A percentile compares a stretch with the other conserved stretches of the same genome.
Conservation (phyloP, 2,113 vertebrate species). For the Ctenodactylus gundi region DNA sequence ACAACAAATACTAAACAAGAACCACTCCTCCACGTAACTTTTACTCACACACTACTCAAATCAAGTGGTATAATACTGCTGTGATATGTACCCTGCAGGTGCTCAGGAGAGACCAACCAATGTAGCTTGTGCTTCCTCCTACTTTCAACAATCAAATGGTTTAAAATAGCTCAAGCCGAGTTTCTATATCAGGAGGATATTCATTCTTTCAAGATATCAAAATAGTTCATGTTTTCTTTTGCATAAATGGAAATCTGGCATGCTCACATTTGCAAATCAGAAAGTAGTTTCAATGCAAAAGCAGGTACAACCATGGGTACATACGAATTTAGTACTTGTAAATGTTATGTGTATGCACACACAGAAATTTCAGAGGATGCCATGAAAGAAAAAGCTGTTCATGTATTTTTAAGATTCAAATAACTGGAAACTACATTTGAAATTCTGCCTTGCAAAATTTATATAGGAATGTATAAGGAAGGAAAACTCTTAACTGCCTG, state of each 20-base stretch:
- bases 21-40: not conserved
- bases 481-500: not conserved
- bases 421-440: not conserved
- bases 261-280: slow-evolving; percentile 1
- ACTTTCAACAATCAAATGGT: not conserved
- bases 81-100: not conserved
- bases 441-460: slow-evolving; percentile 42
- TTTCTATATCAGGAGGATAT: not conserved
- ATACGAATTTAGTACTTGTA: not conserved
- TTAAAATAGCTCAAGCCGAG: not conserved
- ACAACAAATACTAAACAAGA: not conserved
- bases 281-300: slow-evolving; percentile 2
- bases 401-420: slow-evolving; percentile 33
- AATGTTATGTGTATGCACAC: slow-evolving; percentile 11
- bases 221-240: slow-evolving; percentile 8
- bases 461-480: slow-evolving; percentile 20
- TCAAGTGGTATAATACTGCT: not conserved
- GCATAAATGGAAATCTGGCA: not conserved
- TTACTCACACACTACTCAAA: not conserved
- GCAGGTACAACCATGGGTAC: not conserved
- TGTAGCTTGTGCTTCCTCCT: not conserved
- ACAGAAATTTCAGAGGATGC: slow-evolving; percentile 23
- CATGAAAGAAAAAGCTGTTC: not conserved
- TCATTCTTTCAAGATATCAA: slow-evolving; percentile 23
- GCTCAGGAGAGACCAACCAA: not conserved